Evolutionary conservation across 2,888 invertebrate species (phyloP).

Genomic region (Sinohyriopsis cumingii): DNA sequence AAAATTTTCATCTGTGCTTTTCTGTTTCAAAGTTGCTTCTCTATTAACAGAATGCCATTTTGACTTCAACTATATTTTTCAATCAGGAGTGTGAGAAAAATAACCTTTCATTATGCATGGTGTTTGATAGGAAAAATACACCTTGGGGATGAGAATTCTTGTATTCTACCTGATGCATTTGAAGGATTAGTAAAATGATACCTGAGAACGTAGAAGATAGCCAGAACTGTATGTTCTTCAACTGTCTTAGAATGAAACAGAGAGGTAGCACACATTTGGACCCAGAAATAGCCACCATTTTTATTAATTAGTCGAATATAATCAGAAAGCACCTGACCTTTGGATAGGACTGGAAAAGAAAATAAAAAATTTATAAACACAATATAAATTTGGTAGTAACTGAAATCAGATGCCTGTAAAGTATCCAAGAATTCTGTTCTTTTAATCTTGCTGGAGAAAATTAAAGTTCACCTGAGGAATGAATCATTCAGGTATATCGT

Average conservation of each 20-base stretch:
- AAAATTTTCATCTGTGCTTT: too few relatives aligned
- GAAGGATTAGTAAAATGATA: constrained; percentile 68
- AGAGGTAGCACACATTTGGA: constrained; percentile 97
- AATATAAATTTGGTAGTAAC: not conserved
- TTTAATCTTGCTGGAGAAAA: not conserved
- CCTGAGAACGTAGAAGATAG: constrained; percentile 98
- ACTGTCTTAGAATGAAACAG: constrained; percentile 96
- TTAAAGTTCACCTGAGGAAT: not conserved
- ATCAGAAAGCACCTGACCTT: constrained; percentile 96
- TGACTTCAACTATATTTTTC: too few relatives aligned
- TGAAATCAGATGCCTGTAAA: too few relatives aligned
- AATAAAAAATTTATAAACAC: not conserved
- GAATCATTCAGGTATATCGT: too few relatives aligned
- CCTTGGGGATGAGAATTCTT: not conserved
- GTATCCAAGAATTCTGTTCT: too few relatives aligned
- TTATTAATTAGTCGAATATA: constrained; percentile 98
- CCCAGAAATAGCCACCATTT: constrained; percentile 95
- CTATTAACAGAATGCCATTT: too few relatives aligned
- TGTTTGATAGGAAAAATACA: not conserved
- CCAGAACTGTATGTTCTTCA: constrained; percentile 97
- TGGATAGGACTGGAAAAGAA: constrained; percentile 85
- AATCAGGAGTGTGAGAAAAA: too few relatives aligned
- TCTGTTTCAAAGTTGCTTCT: too few relatives aligned
- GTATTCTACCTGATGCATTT: not conserved
- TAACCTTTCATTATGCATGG: not conserved